phyloP scores from a whole-genome alignment of 2,113 vertebrate genomes.

The Malurus melanocephalus region DNA sequence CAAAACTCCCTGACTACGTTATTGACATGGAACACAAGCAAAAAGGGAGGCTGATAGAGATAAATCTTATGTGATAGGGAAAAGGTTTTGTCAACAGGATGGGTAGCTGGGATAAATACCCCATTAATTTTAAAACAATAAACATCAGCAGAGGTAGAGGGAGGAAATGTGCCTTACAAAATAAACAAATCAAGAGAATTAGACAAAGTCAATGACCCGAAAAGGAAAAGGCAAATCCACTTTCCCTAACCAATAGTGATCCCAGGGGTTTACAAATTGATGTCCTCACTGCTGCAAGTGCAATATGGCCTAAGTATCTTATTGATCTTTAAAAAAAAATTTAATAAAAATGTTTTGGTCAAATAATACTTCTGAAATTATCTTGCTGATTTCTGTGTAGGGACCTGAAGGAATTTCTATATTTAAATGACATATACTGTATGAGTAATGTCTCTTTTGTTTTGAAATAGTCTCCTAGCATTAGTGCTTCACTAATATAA shows the following conservation, averaged over 20 bases:
- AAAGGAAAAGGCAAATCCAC: not conserved
- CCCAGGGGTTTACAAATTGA: not conserved
- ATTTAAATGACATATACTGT: not conserved
- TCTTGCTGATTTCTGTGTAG: not conserved
- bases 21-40: not conserved
- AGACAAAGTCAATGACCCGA: not conserved
- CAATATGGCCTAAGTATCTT: not conserved
- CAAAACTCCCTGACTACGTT: not conserved
- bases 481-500: not conserved
- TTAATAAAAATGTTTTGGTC: not conserved
- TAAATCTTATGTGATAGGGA: not conserved
- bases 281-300: not conserved
- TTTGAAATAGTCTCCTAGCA: not conserved
- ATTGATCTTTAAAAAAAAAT: not conserved
- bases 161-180: not conserved
- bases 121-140: not conserved
- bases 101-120: not conserved
- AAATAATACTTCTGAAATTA: not conserved
- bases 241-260: not conserved
- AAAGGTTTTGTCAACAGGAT: too few relatives aligned
- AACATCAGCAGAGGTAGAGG: not conserved
- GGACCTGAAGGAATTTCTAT: conserved; percentile 1
- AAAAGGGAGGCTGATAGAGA: not conserved
- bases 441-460: not conserved
- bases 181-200: not conserved